Base-by-base conservation (phyloP, 2,797 vertebrate genomes). In the Xenopus petersii region DNA sequence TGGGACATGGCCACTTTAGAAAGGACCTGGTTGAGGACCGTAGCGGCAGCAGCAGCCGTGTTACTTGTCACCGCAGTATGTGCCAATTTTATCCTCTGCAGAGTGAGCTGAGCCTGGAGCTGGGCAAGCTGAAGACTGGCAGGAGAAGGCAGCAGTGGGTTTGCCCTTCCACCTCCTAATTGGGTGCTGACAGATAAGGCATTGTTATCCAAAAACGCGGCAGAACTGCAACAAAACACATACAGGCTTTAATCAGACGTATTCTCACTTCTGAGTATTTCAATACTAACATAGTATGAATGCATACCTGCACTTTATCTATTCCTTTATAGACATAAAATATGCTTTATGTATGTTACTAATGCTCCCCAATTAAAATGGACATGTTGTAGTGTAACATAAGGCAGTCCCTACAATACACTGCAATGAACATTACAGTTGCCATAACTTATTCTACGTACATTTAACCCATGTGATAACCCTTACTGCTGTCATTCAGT, bases 1-100 rank as follows among this genome's bases (percentile, higher is more conserved):
- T 98, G 97, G 24, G 97, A 95, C 97, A 99, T 98, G 82, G 94
- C 95, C 80, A 98, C 95, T 90, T 95, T 98, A 87, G 96, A 98
- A 74, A 99, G 95, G 66, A 98, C 96, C 84, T 99, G 98, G 80
- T 95, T 98, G 80, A 99, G 94, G 80, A 98, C 90, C 0, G 92
- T 88, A 81, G 96, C 94, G 0, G 95, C 94, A 0, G 95, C 94
- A 0, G 26, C 26, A 4, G 95, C 92, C 0, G 95, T 87, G 84
- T 93, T 95, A 84, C 87, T 93, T 80, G 92, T 93, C 81, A 92
- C 91, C 0, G 92, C 91, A 0, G 90, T 95, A 85, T 98, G 96
- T 81, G 98, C 96, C 84, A 98, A 88, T 87, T 98, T 98, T 80
- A 99, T 91, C 82, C 97, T 93, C 75, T 99, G 96, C 67, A 99